phyloP scores from a whole-genome alignment of 2,888 invertebrate species.

The Idaea dimidiata region DNA sequence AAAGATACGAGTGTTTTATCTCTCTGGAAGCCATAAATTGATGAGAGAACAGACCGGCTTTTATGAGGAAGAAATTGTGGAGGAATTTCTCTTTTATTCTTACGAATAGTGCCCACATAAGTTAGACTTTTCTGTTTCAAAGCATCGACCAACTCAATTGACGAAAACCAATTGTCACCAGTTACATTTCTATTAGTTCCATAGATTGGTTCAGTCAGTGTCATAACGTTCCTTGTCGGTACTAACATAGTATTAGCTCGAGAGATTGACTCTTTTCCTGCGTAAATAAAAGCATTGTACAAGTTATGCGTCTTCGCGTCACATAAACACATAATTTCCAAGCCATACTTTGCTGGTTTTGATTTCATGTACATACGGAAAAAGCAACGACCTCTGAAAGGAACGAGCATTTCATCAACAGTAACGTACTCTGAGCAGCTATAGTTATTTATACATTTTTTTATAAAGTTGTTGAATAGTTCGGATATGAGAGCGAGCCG shows the following conservation, averaged over 20 bases:
- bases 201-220: background rate
- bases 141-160: background rate
- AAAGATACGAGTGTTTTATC: conserved; percentile 3
- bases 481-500: conserved; percentile 19
- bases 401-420: conserved; percentile 30
- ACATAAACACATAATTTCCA: conserved; percentile 17
- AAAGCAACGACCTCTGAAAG: conserved; percentile 25
- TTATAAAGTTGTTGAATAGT: conserved; percentile 25
- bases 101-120: conserved; percentile 5
- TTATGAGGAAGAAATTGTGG: background rate
- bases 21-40: background rate
- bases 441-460: conserved; percentile 24
- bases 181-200: background rate
- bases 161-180: conserved; percentile 3
- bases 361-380: conserved; percentile 27
- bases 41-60: background rate
- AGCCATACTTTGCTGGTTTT: conserved; percentile 23
- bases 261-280: conserved; percentile 12
- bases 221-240: too few species aligned
- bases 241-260: conserved; percentile 3
- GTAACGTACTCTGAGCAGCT: conserved; percentile 18
- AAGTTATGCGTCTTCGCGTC: conserved; percentile 20
- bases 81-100: conserved; percentile 7
- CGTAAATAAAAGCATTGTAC: conserved; percentile 20
- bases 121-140: conserved; percentile 1